phyloP scores from a whole-genome alignment of 2,113 vertebrate species.

The Elephas maximus region DNA sequence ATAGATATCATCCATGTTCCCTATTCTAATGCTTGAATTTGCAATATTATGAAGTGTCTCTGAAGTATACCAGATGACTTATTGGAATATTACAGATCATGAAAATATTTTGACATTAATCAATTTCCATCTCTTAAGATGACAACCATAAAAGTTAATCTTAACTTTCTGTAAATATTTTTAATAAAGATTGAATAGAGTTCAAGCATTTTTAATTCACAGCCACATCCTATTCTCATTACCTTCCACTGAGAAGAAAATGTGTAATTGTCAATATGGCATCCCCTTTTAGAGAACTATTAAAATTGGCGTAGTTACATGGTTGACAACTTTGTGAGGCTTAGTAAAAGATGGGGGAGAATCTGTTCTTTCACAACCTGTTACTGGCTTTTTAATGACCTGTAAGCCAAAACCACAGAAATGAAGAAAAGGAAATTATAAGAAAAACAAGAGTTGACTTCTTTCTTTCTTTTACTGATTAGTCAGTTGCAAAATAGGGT shows the following conservation, averaged over 20 bases:
- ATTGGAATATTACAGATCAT: neutral
- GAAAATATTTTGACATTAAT: neutral
- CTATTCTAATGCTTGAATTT: neutral
- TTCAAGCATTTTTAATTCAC: neutral
- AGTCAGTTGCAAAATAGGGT: neutral
- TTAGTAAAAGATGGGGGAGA: neutral
- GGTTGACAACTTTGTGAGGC: neutral
- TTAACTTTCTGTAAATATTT: neutral
- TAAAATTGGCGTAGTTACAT: neutral
- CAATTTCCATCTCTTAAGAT: neutral
- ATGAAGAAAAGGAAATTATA: neutral
- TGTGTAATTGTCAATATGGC: neutral
- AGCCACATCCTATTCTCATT: neutral
- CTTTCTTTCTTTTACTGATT: neutral
- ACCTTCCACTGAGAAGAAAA: neutral
- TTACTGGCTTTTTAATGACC: neutral
- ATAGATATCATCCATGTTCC: neutral
- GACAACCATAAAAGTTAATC: neutral
- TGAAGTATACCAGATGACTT: neutral
- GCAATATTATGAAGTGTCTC: neutral
- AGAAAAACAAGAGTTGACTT: neutral
- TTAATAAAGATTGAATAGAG: neutral
- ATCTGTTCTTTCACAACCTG: neutral
- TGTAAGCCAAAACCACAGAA: neutral
- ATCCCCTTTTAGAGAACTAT: accelerated